Evolutionary conservation across 2,113 vertebrate genomes (phyloP), one percentile per base, ranked within the genome.

Genomic region (Hippocampus guttulatus): DNA sequence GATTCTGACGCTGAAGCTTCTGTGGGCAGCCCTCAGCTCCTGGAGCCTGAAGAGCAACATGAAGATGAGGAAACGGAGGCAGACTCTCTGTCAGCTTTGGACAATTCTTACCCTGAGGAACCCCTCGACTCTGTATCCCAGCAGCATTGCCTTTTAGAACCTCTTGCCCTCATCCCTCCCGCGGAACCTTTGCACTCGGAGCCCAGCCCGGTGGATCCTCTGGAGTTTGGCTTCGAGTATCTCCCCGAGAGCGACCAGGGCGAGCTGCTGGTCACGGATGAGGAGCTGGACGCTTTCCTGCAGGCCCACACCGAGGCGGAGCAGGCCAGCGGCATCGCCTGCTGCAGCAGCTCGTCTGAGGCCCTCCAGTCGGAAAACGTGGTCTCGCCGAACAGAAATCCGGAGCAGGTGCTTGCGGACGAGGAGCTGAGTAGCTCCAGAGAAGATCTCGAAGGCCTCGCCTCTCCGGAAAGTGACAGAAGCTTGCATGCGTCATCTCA

Each of bases 271-370:
- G 88, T 98, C 25, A 97, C 93, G 0, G 95, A 99, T 33, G 94
- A 95, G 68, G 97, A 99, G 77, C 87, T 99, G 64, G 95, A 98
- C 81, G 95, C 95, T 0, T 98, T 98, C 85, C 88, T 97, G 63
- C 93, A 86, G 79, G 91, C 91, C 10, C 94, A 95, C 74, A 77
- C 77, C 18, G 87, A 88, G 33, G 83, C 81, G 6, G 85, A 86
- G 71, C 87, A 75, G 51, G 57, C 27, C 7, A 5, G 69, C 0
- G 64, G n/a, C 0, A 20, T 68, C 41, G 75, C 80, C 20, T 70
- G 33, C 18, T 73, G 77, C n/a, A 68, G 71, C 41, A 15, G 45
- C 0, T 52, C 78, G 10, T 55, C 55, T 9, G 83, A 84, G 40
- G 86, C 64, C 16, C 64, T 5, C 66, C 63, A 2, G 73, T 77